Base-by-base conservation (phyloP, 2,888 invertebrate genomes). In the Syrista parreyssii region DNA sequence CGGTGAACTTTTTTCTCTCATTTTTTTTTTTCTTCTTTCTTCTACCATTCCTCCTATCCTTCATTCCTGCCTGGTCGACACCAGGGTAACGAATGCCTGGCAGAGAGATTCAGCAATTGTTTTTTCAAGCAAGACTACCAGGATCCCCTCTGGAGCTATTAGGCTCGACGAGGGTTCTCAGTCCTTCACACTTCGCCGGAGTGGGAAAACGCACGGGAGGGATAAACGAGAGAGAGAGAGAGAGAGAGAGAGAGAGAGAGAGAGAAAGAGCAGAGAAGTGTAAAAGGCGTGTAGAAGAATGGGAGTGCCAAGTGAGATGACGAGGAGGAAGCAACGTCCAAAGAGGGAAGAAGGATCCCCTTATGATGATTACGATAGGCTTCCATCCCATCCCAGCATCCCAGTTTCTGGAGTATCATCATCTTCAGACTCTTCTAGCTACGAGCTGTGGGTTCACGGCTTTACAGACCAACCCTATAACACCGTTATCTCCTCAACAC, bases 281-380 rank as follows among this genome's bases (percentile, higher is more conserved):
- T 31, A 33, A 33, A 30, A 32, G 32, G 71, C 71, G 31, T 23
- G 78, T 32, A 15, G 34, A 71, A 75, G 74, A 68, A 74, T 34
- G 77, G 35, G 69, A 78, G 73, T 69, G 71, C 32, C 36, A 68
- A 81, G 71, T 32, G 71, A 71, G 71, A 33, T 77, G 78, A 79
- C 74, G 82, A 73, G 68, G 77, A 35, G 33, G 30, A 55, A 32
- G 77, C 12, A 69, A 75, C 30, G 68, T 35, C 32, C 40, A 11
- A 68, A 55, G 68, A 35, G 79, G 85, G 82, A 82, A 33, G 78
- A 81, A 69, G 82, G 84, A 85, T 87, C 86, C 85, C 85, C 86
- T 86, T 84, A 86, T 78, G 85, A 87, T 86, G 84, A 87, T 86
- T 87, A 86, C 86, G 83, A 84, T 86, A 84, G 84, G 86, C 86